Evolutionary conservation across 2,797 vertebrate genomes (phyloP).

Genomic region (Alfaro cultratus): DNA sequence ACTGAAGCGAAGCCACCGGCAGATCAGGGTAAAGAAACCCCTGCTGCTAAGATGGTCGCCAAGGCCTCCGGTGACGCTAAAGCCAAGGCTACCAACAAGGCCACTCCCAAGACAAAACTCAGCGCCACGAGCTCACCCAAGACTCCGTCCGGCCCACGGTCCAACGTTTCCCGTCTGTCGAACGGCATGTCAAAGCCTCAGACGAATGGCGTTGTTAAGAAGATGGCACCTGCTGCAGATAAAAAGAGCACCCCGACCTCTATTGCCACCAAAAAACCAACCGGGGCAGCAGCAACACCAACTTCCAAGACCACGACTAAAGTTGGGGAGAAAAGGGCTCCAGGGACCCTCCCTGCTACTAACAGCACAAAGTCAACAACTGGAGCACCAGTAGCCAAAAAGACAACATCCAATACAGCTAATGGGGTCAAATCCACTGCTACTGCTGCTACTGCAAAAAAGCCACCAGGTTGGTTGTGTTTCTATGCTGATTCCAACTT

Average conservation of each 20-base stretch:
- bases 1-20: slow-evolving; percentile 52
- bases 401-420: slow-evolving; percentile 47
- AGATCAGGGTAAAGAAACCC: slow-evolving; percentile 50
- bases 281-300: slow-evolving; percentile 9
- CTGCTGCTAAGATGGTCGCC: slow-evolving; percentile 63
- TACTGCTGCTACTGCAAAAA: slow-evolving; percentile 59
- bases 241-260: slow-evolving; percentile 67
- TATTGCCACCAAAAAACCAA: slow-evolving; percentile 67
- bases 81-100: slow-evolving; percentile 75
- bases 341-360: slow-evolving; percentile 29
- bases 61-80: slow-evolving; percentile 75
- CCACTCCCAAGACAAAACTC: slow-evolving; percentile 73
- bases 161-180: slow-evolving; percentile 67
- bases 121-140: slow-evolving; percentile 51
- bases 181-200: slow-evolving; percentile 79
- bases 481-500: not conserved
- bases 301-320: slow-evolving; percentile 61
- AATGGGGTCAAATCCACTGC: slow-evolving; percentile 73
- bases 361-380: slow-evolving; percentile 65
- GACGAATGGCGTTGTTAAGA: slow-evolving; percentile 77
- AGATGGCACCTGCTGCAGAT: slow-evolving; percentile 58
- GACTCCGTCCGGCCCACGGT: slow-evolving; percentile 57
- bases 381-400: slow-evolving; percentile 65
- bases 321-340: slow-evolving; percentile 75
- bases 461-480: slow-evolving; percentile 70